Conservation (phyloP, 2,888 invertebrate genomes). For the Vanessa cardui region DNA sequence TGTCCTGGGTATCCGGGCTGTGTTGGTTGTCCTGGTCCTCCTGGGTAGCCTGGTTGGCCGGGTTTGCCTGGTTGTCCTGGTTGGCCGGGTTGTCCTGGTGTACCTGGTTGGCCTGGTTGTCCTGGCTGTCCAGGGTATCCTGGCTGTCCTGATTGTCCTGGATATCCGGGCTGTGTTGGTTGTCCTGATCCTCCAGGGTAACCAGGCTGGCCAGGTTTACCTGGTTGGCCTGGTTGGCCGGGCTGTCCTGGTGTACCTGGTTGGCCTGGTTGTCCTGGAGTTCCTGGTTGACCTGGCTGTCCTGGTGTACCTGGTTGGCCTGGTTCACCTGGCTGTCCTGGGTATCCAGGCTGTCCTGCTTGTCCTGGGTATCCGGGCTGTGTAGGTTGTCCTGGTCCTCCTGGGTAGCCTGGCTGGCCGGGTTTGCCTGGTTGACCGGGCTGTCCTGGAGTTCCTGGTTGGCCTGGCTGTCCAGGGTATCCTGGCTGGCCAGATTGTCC, state of each 20-base stretch:
- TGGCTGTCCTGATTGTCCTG: slow-evolving; percentile 44
- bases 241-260: slow-evolving; percentile 36
- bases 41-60: slow-evolving; percentile 43
- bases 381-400: slow-evolving; percentile 43
- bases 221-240: slow-evolving; percentile 37
- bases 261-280: slow-evolving; percentile 24
- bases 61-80: slow-evolving; percentile 44
- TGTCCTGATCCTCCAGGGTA: too few relatives aligned
- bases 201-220: neutral
- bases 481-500: slow-evolving; percentile 41
- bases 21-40: slow-evolving; percentile 40
- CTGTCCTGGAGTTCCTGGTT: slow-evolving; percentile 39
- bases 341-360: slow-evolving; percentile 38
- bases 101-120: slow-evolving; percentile 41
- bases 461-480: slow-evolving; percentile 42
- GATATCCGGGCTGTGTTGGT: slow-evolving; percentile 57
- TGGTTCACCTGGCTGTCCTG: slow-evolving; percentile 37
- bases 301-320: slow-evolving; percentile 38
- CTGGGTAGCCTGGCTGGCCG: slow-evolving; percentile 39
- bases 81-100: slow-evolving; percentile 36
- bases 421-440: slow-evolving; percentile 17
- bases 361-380: slow-evolving; percentile 42
- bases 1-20: slow-evolving; percentile 37
- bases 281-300: slow-evolving; percentile 40
- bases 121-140: slow-evolving; percentile 38